Evolutionary conservation across 2,888 invertebrate species (phyloP).

Genomic region (Cantharis rustica): DNA sequence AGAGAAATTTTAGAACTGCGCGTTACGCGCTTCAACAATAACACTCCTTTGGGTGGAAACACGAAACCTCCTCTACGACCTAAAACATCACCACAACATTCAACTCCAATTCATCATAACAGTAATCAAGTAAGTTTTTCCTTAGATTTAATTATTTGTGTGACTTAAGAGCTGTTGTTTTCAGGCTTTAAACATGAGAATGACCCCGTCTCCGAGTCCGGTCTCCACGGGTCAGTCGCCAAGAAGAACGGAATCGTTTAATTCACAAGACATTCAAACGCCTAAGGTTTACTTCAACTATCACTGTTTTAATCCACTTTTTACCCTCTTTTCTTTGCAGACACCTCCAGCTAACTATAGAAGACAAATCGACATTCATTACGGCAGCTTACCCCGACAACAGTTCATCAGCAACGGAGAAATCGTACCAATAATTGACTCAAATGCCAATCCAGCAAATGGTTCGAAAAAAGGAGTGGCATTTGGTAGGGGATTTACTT

Average conservation of each 20-base stretch:
- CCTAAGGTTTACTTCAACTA: constrained; percentile 15
- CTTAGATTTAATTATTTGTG: background rate
- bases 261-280: constrained; percentile 40
- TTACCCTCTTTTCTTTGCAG: constrained; percentile 54
- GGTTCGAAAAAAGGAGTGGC: constrained; percentile 68
- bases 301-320: background rate
- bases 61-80: constrained; percentile 50
- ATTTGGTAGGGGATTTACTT: constrained; percentile 70
- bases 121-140: constrained; percentile 43
- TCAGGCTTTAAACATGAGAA: constrained; percentile 44
- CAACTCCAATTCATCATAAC: constrained; percentile 53
- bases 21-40: constrained; percentile 52
- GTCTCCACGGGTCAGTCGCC: constrained; percentile 47
- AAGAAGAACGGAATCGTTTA: constrained; percentile 42
- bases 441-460: constrained; percentile 55
- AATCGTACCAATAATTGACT: constrained; percentile 46
- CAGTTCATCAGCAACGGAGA: constrained; percentile 59
- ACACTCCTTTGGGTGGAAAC: constrained; percentile 42
- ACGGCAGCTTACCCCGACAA: constrained; percentile 79
- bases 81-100: constrained; percentile 54
- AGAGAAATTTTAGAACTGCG: constrained; percentile 84
- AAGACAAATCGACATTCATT: constrained; percentile 76
- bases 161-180: constrained; percentile 15
- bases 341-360: constrained; percentile 78
- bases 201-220: constrained; percentile 58